A percentile compares a stretch with the other conserved stretches of the same genome.
Conservation (phyloP, 2,797 vertebrate species). For the Pangasius krempfi region DNA sequence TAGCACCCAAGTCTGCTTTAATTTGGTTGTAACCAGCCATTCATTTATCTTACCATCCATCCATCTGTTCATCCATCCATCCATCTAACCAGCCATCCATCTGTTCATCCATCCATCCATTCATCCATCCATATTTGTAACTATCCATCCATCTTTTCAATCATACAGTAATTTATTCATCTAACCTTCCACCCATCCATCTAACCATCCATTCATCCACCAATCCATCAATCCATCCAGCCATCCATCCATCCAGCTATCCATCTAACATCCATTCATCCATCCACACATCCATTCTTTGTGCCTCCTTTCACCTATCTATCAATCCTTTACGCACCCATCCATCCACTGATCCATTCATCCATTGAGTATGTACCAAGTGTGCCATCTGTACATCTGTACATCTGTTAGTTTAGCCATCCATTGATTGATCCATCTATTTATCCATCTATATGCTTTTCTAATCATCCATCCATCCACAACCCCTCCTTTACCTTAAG, state of each 20-base stretch:
- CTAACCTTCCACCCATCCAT: too few relatives aligned
- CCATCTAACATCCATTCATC: neutral
- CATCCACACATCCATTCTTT: neutral
- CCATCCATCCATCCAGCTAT: neutral
- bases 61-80: neutral
- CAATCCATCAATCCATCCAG: too few relatives aligned
- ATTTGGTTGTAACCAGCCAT: neutral
- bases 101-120: neutral
- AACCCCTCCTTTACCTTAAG: conserved; percentile 82
- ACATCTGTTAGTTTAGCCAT: neutral
- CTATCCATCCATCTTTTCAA: neutral
- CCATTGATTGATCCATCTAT: neutral
- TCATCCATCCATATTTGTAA: neutral
- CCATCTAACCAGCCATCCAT: neutral
- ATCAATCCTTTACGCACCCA: neutral
- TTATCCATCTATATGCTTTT: neutral
- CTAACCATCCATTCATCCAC: too few relatives aligned
- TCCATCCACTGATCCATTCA: neutral
- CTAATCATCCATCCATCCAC: neutral
- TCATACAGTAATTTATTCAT: neutral
- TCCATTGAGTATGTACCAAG: neutral
- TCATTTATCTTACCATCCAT: neutral
- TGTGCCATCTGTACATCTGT: neutral
- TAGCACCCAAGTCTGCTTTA: neutral
- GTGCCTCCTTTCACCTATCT: neutral